Base-by-base conservation (phyloP, 2,888 invertebrate genomes). In the Scelioninae gen. 2 region DNA sequence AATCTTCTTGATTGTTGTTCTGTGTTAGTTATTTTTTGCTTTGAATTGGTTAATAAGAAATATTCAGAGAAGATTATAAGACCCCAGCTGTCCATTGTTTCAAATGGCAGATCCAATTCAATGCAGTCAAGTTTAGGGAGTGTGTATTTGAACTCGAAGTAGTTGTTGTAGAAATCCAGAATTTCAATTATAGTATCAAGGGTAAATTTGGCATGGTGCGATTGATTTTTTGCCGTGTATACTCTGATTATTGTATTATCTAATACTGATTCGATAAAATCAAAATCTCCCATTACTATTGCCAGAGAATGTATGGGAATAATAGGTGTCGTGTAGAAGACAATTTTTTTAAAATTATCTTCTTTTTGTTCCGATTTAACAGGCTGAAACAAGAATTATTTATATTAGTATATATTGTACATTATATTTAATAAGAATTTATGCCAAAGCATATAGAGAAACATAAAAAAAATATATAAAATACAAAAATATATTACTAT, bases 81-180 rank as follows among this genome's bases (percentile, higher is more conserved):
- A 9, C 68, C 68, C 31, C 16, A 60, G 28, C 13, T 68, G 11
- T 52, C 68, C 5, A n/a, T 18, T 2, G 45, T 37, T 7, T 35
- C 37, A 2, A 39, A 33, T 11, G 37, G 11, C 5, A 53, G 13
- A 10, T 45, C 19, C 2, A 53, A 5, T 2, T 6, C 28, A 3
- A 69, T 10, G 16, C 53, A 55, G 15, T 61, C 69, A 2, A 69
- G 25, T 25, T 69, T 69, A 18, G 55, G 37, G 1, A 69, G 53
- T 2, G 69, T 53, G 19, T 53, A 68, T 1, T 11, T 1, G 25
- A 25, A 33, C 0, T 52, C 13, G 13, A 67, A 67, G 22, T 63
- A 63, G 2, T 3, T 35, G 52, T 43, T 63, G 16, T 63, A 63
- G 13, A 22, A 43, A 9, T 13, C 11, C 0, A 58, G 15, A 5